Evolutionary conservation across 2,888 invertebrate genomes (phyloP).

Genomic region (Empis livida): DNA sequence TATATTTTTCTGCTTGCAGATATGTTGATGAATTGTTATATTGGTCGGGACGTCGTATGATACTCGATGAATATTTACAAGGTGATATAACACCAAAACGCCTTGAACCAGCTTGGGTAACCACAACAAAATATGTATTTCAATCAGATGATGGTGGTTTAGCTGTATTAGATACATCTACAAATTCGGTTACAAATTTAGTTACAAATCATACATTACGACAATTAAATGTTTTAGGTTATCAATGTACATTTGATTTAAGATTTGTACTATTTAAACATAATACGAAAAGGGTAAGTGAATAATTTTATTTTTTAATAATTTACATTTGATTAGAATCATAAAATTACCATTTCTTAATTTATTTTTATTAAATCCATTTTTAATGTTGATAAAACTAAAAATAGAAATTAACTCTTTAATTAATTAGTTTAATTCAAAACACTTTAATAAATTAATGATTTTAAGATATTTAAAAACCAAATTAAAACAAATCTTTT

Average conservation of each 20-base stretch:
- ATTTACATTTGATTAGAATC: too few relatives aligned
- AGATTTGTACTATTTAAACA: constrained; percentile 80
- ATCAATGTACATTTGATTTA: constrained; percentile 74
- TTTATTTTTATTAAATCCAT: too few relatives aligned
- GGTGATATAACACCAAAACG: constrained; percentile 59
- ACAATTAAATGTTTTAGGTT: constrained; percentile 76
- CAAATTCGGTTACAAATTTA: constrained; percentile 63
- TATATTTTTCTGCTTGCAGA: constrained; percentile 26
- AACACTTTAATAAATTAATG: too few relatives aligned
- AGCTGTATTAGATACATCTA: constrained; percentile 63
- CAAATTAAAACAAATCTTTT: too few relatives aligned
- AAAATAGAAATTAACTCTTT: too few relatives aligned
- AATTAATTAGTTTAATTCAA: too few relatives aligned
- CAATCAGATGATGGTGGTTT: constrained; percentile 78
- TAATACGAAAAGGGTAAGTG: constrained; percentile 73
- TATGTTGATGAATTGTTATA: constrained; percentile 82
- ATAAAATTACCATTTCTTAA: too few relatives aligned
- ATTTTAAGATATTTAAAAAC: too few relatives aligned
- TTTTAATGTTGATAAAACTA: too few relatives aligned
- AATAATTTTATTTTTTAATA: background rate
- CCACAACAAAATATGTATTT: constrained; percentile 70
- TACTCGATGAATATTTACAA: constrained; percentile 71
- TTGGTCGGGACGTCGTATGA: constrained; percentile 79
- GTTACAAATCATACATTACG: constrained; percentile 80
- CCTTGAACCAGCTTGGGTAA: constrained; percentile 70